Evolutionary conservation across 2,888 invertebrate genomes (phyloP).

Genomic region (Fragum sueziense): DNA sequence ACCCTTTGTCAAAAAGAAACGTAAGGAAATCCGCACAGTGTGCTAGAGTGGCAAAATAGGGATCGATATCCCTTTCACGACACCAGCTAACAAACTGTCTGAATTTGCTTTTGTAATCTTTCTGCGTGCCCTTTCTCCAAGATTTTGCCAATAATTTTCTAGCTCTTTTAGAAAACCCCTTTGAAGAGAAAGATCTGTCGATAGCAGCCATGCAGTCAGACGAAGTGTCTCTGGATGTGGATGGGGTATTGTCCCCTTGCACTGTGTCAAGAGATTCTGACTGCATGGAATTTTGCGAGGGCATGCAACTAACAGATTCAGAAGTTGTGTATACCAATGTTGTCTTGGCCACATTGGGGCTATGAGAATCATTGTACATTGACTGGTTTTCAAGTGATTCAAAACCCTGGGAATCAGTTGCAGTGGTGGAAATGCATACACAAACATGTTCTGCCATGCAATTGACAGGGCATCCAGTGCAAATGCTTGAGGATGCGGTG

Average conservation of each 20-base stretch:
- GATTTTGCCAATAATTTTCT: constrained; percentile 32
- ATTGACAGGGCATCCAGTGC: constrained; percentile 53
- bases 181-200: constrained; percentile 29
- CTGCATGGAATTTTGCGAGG: constrained; percentile 37
- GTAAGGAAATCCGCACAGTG: constrained; percentile 26
- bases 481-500: constrained; percentile 39
- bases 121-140: constrained; percentile 22
- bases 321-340: constrained; percentile 28
- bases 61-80: constrained; percentile 44
- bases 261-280: constrained; percentile 31
- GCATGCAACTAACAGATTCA: constrained; percentile 28
- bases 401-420: constrained; percentile 34
- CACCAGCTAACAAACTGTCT: constrained; percentile 46
- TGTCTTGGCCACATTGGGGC: constrained; percentile 42
- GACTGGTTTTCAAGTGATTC: constrained; percentile 27
- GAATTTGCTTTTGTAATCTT: constrained; percentile 30
- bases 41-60: constrained; percentile 34
- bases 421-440: constrained; percentile 37
- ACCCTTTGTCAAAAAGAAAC: constrained; percentile 21
- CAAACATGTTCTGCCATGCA: constrained; percentile 51
- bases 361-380: constrained; percentile 43
- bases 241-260: constrained; percentile 32
- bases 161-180: constrained; percentile 29
- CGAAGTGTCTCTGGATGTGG: constrained; percentile 22
- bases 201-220: constrained; percentile 34